Conservation (phyloP, 2,888 invertebrate species). For the Hypomecis punctinalis region DNA sequence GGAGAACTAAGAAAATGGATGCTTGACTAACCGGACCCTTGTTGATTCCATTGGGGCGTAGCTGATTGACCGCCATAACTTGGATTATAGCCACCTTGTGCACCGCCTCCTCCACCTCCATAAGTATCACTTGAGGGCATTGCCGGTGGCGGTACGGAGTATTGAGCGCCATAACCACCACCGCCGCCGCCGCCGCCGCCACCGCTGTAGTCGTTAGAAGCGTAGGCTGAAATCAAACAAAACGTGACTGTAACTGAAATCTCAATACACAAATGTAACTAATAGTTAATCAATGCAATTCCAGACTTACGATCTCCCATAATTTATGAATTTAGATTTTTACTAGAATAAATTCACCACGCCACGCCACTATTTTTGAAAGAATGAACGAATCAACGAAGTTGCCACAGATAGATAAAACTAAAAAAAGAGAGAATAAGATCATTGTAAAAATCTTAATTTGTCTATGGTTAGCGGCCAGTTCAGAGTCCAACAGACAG, state of each 20-base stretch:
- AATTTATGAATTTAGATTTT: conserved; percentile 3
- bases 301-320: conserved; percentile 63
- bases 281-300: neutral
- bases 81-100: conserved; percentile 68
- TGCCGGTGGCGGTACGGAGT: conserved; percentile 78
- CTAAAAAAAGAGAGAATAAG: neutral
- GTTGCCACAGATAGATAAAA: neutral
- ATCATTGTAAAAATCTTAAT: neutral
- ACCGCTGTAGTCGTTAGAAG: conserved; percentile 72
- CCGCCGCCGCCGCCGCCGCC: conserved; percentile 63
- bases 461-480: too few relatives aligned
- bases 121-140: conserved; percentile 72
- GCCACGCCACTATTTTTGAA: conserved; percentile 42
- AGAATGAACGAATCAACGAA: conserved; percentile 25
- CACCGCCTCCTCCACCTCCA: conserved; percentile 50
- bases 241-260: neutral
- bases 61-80: conserved; percentile 65
- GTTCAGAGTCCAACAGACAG: too few relatives aligned
- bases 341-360: conserved; percentile 33
- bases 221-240: conserved; percentile 57
- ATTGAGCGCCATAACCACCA: conserved; percentile 67
- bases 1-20: conserved; percentile 3
- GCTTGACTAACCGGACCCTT: conserved; percentile 58
- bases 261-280: neutral
- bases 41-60: conserved; percentile 71